Base-by-base conservation (phyloP, 2,797 vertebrate genomes). In the Peromyscus aztecus region DNA sequence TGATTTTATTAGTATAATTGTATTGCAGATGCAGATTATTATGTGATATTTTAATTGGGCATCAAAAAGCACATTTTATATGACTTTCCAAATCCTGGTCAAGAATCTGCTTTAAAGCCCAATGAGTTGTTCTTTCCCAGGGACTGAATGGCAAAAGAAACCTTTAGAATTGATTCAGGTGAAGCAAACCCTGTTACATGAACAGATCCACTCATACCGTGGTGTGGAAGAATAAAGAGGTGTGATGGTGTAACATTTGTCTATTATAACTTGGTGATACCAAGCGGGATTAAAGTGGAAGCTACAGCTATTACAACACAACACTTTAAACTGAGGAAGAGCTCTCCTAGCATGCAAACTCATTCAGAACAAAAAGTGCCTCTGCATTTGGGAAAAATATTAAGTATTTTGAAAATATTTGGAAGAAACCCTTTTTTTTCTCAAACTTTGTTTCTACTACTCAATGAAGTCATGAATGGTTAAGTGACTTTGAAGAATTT, bases 1-100 rank as follows among this genome's bases (percentile, higher is more conserved):
- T 94, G 65, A 21, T 90, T 76, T 67, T 94, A 83, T 91, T 85
- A 81, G 55, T 93, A 92, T 87, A 40, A 37, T 89, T 95, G 91
- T 76, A 73, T 78, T 14, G 0, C 65, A 12, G 8, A 49, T 61
- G 21, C 83, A 84, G 81, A 65, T 96, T 77, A 27, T 85, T 90
- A 43, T 59, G 8, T 88, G 40, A 73, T 76, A 61, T 67, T 77
- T 88, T 86, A 88, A 40, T 31, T 71, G 43, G 40, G 4, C 2
- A 57, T 14, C 61, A 80, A 43, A 86, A 76, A 91, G 40, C 81
- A 17, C 13, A 16, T 91, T 88, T 90, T 83, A 83, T 81, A 34
- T 57, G 46, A 61, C 57, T 76, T 76, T 91, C 83, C 89, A 96
- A 89, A 55, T 77, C 63, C 76, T 71, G 29, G n/a, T 75, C 43